A percentile compares a stretch with the other conserved stretches of the same genome.
phyloP scores from a whole-genome alignment of 2,797 vertebrate species.

The Poeciliopsis presidionis region DNA sequence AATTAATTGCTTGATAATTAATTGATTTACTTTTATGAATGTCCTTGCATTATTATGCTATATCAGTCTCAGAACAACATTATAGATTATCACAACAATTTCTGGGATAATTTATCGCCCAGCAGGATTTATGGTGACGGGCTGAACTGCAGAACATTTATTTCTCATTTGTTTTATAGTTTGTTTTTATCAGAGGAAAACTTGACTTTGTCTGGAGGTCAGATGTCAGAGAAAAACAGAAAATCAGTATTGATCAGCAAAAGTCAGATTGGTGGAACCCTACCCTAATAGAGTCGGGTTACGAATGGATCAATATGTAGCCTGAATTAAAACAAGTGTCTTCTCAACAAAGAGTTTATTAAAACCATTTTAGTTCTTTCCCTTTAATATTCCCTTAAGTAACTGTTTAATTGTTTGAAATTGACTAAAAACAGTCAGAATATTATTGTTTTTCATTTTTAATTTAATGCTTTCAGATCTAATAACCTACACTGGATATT shows the following conservation, averaged over 20 bases:
- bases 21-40: too few relatives aligned
- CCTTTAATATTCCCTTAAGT: background rate
- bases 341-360: background rate
- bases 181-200: background rate
- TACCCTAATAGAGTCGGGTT: background rate
- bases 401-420: background rate
- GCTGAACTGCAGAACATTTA: background rate
- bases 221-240: background rate
- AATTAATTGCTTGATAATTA: background rate
- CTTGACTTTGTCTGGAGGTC: background rate
- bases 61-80: too few relatives aligned
- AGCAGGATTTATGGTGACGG: too few relatives aligned
- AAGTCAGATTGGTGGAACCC: background rate
- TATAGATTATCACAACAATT: too few relatives aligned
- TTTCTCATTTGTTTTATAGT: background rate
- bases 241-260: background rate
- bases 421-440: background rate
- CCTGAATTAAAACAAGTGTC: background rate
- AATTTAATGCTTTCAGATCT: background rate
- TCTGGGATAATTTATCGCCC: too few relatives aligned
- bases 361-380: background rate
- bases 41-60: too few relatives aligned
- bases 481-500: background rate
- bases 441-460: background rate
- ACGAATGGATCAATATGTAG: background rate